Evolutionary conservation across 2,113 vertebrate species (phyloP), one percentile per base, ranked within the genome.

Genomic region (Daubentonia madagascariensis): DNA sequence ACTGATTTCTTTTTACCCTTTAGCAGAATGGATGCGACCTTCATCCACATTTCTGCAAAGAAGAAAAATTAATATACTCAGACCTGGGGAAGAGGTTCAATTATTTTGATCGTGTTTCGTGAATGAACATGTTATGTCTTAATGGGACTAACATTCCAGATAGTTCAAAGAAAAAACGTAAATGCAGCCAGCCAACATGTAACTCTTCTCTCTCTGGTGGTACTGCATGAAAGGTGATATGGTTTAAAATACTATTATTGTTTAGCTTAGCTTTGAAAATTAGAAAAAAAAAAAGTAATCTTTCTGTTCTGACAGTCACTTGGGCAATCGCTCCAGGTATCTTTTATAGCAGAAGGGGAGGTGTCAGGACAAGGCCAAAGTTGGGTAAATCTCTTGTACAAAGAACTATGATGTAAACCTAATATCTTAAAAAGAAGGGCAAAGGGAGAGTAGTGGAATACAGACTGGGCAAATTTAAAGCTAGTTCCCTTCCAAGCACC

Each of bases 21-120:
- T 52, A 80, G 54, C 65, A 96, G 50, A 73, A 97, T 96, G 35
- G 45, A 9, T 91, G 4, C 96, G 94, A 81, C 97, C 89, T 86
- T 20, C 32, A 89, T 79, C 81, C 83, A 72, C 23, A 80, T 67
- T 98, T 89, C 22, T 81, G 83, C 40, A 54, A 94, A 75, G 93
- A 96, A 97, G 57, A 96, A 97, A 95, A 86, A 52, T 57, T 95
- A 90, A 61, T 85, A 91, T 23, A 22, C 63, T 80, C 63, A 94
- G 83, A 92, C 25, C 40, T 94, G 20, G 5, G 35, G 40, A 96
- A 87, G 57, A 91, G 86, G 40, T 89, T 97, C 35, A 93, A 37
- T 93, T 93, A 68, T 97, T 98, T 97, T 97, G 54, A 92, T 43
- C 96, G 88, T 40, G 75, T 85, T 97, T 98, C 87, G 93, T 96